Percentiles rank a stretch among this genome's conserved stretches.
Evolutionary conservation across 1,140 invertebrate species (phyloP).

Genomic region (Ceratosolen solmsi): DNA sequence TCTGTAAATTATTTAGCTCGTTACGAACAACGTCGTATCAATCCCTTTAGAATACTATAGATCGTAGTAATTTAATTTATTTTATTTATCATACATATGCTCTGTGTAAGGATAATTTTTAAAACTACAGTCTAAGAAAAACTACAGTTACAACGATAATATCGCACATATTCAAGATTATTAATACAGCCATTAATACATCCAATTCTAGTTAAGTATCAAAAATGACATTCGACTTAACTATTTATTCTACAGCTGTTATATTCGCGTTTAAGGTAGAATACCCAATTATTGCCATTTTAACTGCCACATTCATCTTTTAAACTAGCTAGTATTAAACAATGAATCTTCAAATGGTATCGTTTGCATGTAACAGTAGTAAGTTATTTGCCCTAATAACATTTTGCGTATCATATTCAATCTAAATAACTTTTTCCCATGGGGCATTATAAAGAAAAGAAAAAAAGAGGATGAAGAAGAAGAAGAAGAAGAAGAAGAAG

Average conservation of each 20-base stretch:
- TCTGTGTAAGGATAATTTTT: too few relatives aligned
- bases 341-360: neutral
- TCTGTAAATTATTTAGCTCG: too few relatives aligned
- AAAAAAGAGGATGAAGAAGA: too few relatives aligned
- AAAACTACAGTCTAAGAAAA: too few relatives aligned
- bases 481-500: too few relatives aligned
- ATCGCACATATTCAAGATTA: neutral
- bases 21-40: too few relatives aligned
- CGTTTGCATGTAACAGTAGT: neutral
- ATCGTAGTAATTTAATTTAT: too few relatives aligned
- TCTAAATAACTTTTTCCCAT: neutral
- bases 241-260: neutral
- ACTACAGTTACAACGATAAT: too few relatives aligned
- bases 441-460: too few relatives aligned
- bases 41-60: too few relatives aligned
- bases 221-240: neutral
- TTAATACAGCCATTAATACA: slow-evolving; percentile 1
- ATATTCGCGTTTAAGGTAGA: neutral
- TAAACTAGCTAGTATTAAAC: slow-evolving; percentile 10
- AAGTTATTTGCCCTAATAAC: neutral
- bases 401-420: neutral
- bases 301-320: slow-evolving; percentile 18
- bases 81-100: too few relatives aligned
- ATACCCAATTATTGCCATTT: slow-evolving; percentile 11
- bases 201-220: neutral